Conservation (phyloP, 2,888 invertebrate species). For the Drosophila incognita region DNA sequence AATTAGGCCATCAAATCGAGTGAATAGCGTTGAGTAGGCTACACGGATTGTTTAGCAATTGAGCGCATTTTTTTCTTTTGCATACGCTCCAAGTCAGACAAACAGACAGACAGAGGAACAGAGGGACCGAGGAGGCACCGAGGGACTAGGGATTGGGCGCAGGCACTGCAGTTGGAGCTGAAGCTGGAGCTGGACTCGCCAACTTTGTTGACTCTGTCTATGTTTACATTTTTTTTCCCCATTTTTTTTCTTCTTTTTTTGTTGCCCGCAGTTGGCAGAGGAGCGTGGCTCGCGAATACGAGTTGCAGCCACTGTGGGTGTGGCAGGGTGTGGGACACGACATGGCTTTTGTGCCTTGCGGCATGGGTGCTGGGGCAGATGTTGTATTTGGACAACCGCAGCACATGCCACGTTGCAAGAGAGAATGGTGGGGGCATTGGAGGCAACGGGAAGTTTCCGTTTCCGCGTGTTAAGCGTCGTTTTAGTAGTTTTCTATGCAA, state of each 20-base stretch:
- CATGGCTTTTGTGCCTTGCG: not conserved
- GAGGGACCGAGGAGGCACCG: not conserved
- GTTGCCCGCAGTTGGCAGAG: slow-evolving; percentile 21
- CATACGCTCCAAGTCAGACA: not conserved
- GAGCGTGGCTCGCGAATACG: slow-evolving; percentile 8
- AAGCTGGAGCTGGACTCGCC: slow-evolving; percentile 12
- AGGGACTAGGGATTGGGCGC: not conserved
- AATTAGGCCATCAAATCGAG: slow-evolving; percentile 51
- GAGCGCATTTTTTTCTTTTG: slow-evolving; percentile 3
- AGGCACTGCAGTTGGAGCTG: not conserved
- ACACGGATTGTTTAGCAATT: slow-evolving; percentile 53
- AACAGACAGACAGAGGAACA: not conserved
- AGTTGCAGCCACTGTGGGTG: slow-evolving; percentile 13
- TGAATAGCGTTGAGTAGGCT: slow-evolving; percentile 28
- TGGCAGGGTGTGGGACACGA: no score
- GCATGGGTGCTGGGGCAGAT: slow-evolving; percentile 6
- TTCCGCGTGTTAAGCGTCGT: slow-evolving; percentile 72
- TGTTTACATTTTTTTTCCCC: slow-evolving; percentile 54
- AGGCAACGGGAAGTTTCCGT: slow-evolving; percentile 44
- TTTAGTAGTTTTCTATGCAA: slow-evolving; percentile 66
- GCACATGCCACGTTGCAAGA: slow-evolving; percentile 35
- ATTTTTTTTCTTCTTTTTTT: slow-evolving; percentile 22
- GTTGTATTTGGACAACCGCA: slow-evolving; percentile 37
- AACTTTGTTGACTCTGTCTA: slow-evolving; percentile 76
- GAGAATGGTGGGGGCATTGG: not conserved